Evolutionary conservation across 1,140 invertebrate species (phyloP).

Genomic region (Akabosia matsudoensis): DNA sequence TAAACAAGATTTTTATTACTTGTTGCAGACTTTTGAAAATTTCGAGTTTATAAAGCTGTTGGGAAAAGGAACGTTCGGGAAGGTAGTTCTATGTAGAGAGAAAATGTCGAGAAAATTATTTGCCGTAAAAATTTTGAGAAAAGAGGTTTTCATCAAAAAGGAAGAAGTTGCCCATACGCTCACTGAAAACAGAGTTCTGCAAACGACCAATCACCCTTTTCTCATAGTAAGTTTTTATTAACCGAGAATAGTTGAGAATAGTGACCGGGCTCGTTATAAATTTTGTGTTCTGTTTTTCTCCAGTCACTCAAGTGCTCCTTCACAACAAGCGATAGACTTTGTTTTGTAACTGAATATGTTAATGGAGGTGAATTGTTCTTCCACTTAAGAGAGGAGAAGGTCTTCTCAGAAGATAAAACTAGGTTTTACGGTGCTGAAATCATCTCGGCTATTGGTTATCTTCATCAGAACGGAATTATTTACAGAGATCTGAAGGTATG

Average conservation of each 20-base stretch:
- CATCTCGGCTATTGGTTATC: slow-evolving; percentile 93
- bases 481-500: slow-evolving; percentile 93
- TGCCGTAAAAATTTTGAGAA: slow-evolving; percentile 99
- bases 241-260: not conserved
- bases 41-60: slow-evolving; percentile 96
- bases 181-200: slow-evolving; percentile 95
- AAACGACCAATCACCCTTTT: slow-evolving; percentile 96
- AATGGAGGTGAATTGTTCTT: slow-evolving; percentile 99
- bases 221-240: slow-evolving; percentile 74
- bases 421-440: slow-evolving; percentile 99
- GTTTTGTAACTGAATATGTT: slow-evolving; percentile 99
- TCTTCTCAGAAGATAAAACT: slow-evolving; percentile 92
- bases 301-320: slow-evolving; percentile 98
- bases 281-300: slow-evolving; percentile 52
- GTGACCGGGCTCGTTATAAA: slow-evolving; percentile 21
- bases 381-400: slow-evolving; percentile 86
- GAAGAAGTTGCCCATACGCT: slow-evolving; percentile 98
- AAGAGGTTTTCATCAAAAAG: slow-evolving; percentile 97
- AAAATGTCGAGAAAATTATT: slow-evolving; percentile 89
- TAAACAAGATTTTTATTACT: slow-evolving; percentile 35
- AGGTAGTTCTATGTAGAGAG: slow-evolving; percentile 96
- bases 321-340: slow-evolving; percentile 95
- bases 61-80: slow-evolving; percentile 98
- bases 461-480: slow-evolving; percentile 91
- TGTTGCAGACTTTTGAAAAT: slow-evolving; percentile 76